These are phyloP conservation scores for Lepetodrilus schrolli DNA, from an alignment of 2,888 invertebrate genomes.

Conservation along the genomic window DNA sequence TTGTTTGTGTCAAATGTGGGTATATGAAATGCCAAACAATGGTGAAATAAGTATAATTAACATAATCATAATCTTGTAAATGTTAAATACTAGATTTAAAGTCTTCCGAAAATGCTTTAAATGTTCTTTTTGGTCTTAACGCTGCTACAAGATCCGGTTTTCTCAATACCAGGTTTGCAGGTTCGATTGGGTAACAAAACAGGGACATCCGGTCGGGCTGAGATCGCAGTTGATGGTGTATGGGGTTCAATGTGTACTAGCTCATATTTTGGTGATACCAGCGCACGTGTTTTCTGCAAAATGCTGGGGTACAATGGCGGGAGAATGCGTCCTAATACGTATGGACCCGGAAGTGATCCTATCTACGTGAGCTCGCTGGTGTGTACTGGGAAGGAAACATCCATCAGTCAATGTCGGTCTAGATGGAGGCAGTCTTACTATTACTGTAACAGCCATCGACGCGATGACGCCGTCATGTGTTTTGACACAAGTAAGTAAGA, in stretches of 20 bases:
- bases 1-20: not conserved
- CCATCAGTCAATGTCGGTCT: constrained; percentile 34
- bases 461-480: constrained; percentile 33
- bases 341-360: not conserved
- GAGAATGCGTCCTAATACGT: not conserved
- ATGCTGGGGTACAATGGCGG: constrained; percentile 74
- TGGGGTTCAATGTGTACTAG: constrained; percentile 84
- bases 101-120: no score
- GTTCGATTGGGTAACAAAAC: constrained; percentile 42
- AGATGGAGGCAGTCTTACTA: constrained; percentile 7
- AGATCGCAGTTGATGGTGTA: constrained; percentile 82
- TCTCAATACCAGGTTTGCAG: constrained; percentile 8
- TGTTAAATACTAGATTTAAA: not conserved
- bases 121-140: no score
- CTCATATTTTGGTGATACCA: constrained; percentile 81
- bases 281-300: constrained; percentile 79
- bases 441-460: constrained; percentile 20
- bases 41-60: not conserved
- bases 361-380: constrained; percentile 34
- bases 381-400: constrained; percentile 35
- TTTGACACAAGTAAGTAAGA: not conserved
- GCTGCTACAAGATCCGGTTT: not conserved
- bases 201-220: constrained; percentile 75
- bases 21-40: not conserved
- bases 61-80: not conserved